A percentile compares a stretch with the other conserved stretches of the same genome.
phyloP scores from a whole-genome alignment of 2,888 invertebrate species.

The Drosophila aldrichi region DNA sequence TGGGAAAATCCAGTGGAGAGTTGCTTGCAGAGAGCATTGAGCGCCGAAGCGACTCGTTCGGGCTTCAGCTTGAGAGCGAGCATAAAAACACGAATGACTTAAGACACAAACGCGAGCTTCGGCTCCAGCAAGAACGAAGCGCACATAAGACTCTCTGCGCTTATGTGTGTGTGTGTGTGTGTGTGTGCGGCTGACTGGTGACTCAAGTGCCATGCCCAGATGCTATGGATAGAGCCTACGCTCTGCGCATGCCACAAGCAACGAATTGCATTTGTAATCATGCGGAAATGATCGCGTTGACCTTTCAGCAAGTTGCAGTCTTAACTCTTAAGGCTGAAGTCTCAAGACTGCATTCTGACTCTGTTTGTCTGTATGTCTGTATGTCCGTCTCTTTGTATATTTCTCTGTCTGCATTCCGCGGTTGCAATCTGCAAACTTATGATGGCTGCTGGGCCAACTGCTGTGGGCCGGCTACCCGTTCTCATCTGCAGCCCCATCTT shows the following conservation, averaged over 20 bases:
- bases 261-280: constrained; percentile 80
- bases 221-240: constrained; percentile 35
- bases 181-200: constrained; percentile 28
- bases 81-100: constrained; percentile 45
- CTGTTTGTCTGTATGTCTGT: constrained; percentile 21
- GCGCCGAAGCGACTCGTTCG: constrained; percentile 13
- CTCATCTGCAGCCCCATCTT: constrained; percentile 19
- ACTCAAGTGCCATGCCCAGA: constrained; percentile 47
- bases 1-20: constrained; percentile 54
- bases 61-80: not conserved
- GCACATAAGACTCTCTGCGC: not conserved
- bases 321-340: constrained; percentile 45
- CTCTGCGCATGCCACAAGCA: constrained; percentile 46
- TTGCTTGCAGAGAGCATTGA: constrained; percentile 27
- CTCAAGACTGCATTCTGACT: constrained; percentile 35
- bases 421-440: constrained; percentile 55
- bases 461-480: constrained; percentile 16
- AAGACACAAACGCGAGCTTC: constrained; percentile 49
- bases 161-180: constrained; percentile 4
- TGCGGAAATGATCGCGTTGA: constrained; percentile 84
- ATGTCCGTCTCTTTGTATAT: constrained; percentile 9
- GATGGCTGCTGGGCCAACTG: constrained; percentile 41
- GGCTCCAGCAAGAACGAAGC: constrained; percentile 30
- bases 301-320: constrained; percentile 80
- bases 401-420: constrained; percentile 51